phyloP scores from a whole-genome alignment of 2,113 vertebrate genomes.

The Thamnophis sirtalis region DNA sequence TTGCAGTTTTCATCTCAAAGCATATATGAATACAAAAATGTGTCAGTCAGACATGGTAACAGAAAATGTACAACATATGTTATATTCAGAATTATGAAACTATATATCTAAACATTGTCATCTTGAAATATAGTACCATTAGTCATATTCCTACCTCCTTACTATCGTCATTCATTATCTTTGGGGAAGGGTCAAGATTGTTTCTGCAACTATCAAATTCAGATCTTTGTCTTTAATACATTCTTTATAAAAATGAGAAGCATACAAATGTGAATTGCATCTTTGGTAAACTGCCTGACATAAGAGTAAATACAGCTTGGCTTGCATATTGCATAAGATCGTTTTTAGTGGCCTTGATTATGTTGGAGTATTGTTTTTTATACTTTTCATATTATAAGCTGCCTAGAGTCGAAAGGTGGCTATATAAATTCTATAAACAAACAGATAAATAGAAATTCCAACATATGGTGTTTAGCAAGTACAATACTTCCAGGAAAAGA shows the following conservation, averaged over 20 bases:
- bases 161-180: not conserved
- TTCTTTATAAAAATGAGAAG: not conserved
- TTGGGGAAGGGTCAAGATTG: not conserved
- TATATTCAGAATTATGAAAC: not conserved
- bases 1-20: slow-evolving; percentile 4
- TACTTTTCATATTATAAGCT: not conserved
- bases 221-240: not conserved
- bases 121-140: not conserved
- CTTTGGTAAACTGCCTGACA: not conserved
- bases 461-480: not conserved
- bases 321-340: not conserved
- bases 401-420: not conserved
- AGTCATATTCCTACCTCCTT: not conserved
- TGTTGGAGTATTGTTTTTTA: not conserved
- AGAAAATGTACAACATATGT: not conserved
- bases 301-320: not conserved
- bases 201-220: not conserved
- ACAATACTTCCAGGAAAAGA: not conserved
- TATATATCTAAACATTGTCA: not conserved
- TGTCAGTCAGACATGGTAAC: not conserved
- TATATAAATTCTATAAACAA: not conserved
- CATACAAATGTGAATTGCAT: not conserved
- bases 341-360: not conserved
- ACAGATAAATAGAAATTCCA: not conserved
- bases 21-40: not conserved